These are phyloP conservation scores for Mylabris phalerata DNA, from an alignment of 1,140 invertebrate genomes.

Conservation along the genomic window DNA sequence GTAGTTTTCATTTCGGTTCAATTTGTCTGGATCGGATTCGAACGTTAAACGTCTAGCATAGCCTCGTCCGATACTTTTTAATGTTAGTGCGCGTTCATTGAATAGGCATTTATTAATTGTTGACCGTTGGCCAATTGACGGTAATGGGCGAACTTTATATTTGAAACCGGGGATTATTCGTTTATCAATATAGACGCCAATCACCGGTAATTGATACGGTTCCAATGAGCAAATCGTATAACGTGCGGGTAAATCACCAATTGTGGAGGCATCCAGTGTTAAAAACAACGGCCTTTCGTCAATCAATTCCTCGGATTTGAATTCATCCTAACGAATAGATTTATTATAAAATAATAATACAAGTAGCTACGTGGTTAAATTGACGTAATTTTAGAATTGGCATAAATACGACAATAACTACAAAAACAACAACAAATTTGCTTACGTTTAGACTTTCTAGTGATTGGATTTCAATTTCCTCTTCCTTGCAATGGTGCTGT, in stretches of 20 bases:
- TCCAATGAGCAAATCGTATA: constrained; percentile 55
- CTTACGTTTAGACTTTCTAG: too few relatives aligned
- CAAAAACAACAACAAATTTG: too few relatives aligned
- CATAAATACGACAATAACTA: too few relatives aligned
- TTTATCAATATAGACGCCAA: constrained; percentile 66
- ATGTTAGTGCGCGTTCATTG: constrained; percentile 54
- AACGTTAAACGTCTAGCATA: constrained; percentile 70
- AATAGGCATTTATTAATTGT: constrained; percentile 47
- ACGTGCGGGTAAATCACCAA: constrained; percentile 57
- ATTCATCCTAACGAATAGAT: not conserved
- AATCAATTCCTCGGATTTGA: not conserved
- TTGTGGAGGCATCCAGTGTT: constrained; percentile 48
- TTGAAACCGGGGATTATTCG: constrained; percentile 65
- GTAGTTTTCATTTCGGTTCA: constrained; percentile 63
- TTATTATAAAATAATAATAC: not conserved
- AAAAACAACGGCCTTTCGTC: constrained; percentile 1
- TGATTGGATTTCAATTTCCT: too few relatives aligned
- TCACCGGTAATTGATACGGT: constrained; percentile 60
- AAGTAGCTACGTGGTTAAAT: not conserved
- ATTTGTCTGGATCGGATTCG: constrained; percentile 51
- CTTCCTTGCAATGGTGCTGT: too few relatives aligned
- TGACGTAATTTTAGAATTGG: not conserved
- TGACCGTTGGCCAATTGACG: constrained; percentile 28
- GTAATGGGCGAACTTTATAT: constrained; percentile 63
- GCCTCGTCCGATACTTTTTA: constrained; percentile 64